Evolutionary conservation across 2,113 vertebrate genomes (phyloP), one percentile per base, ranked within the genome.

Genomic region (Psittacula cyanocephala): DNA sequence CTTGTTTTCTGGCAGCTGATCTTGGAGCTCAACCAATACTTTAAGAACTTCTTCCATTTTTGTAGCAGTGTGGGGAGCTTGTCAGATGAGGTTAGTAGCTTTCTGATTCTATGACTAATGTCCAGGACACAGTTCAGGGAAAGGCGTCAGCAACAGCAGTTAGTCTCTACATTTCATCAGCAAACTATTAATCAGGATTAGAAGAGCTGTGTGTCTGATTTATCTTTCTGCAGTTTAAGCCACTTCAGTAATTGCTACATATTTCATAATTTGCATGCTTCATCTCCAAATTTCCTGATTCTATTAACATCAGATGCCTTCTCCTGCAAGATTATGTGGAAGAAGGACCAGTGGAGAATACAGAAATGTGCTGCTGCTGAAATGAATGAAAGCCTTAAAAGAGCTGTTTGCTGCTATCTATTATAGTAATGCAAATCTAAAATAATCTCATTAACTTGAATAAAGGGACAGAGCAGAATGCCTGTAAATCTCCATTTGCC

Each of bases 31-130:
- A 95, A 94, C 95, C 89, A 95, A 33, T 75, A 65, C 93, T 97
- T 96, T 91, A 95, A 96, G 97, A 95, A 96, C 84, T 96, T 96
- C 95, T 97, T 98, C 97, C 96, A 97, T 97, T 98, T 98, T 97
- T 98, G 97, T 98, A 97, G 68, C 70, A 94, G 86, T 80, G 76
- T 84, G 78, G 64, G 62, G 82, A 95, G 81, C 93, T 96, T 91
- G 72, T 97, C 94, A 92, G 94, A 94, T 94, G 92, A 96, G 82
- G 72, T 88, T 84, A 91, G 78, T 82, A 91, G 82, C 77, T 94
- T 95, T 83, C 50, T 86, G 33, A 39, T 95, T 92, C 89, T 95
- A 46, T 90, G 79, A 96, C 88, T 92, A 96, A 94, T 95, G 53
- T 29, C 60, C 49, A 86, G 74, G 37, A 75, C 82, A 71, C 57